Evolutionary conservation across 2,113 vertebrate species (phyloP).

Genomic region (human (Homo sapiens)): GRCh38 chr18:4449001-4449500

Average conservation of each 20-base stretch:
- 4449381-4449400: background rate
- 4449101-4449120: background rate
- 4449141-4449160: background rate
- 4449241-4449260: background rate
- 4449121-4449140: background rate
- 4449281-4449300: background rate
- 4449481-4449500: background rate
- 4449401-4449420: background rate
- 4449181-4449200: accelerated
- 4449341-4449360: background rate
- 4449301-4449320: background rate
- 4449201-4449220: background rate
- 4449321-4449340: background rate
- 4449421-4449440: background rate
- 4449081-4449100: background rate
- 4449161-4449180: background rate
- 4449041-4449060: background rate
- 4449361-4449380: background rate
- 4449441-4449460: background rate
- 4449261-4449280: background rate
- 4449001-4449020: background rate
- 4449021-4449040: background rate
- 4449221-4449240: background rate
- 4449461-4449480: background rate
- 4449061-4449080: slow-evolving; percentile 4